Evolutionary conservation across 2,888 invertebrate genomes (phyloP).

Genomic region (Trissolcus japonicus): DNA sequence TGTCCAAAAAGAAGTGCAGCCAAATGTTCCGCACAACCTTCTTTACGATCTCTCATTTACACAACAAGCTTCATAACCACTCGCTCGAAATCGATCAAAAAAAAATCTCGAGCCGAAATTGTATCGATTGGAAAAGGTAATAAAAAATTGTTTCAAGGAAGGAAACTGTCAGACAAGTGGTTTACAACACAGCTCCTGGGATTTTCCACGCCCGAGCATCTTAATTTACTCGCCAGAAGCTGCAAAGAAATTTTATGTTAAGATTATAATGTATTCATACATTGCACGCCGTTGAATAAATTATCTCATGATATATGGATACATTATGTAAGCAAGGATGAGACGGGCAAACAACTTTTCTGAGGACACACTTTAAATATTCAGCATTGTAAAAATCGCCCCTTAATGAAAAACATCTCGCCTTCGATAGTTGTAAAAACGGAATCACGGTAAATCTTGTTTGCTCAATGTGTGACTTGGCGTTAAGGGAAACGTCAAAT

Average conservation of each 20-base stretch:
- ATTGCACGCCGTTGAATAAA: constrained; percentile 41
- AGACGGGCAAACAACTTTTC: constrained; percentile 26
- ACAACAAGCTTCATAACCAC: constrained; percentile 67
- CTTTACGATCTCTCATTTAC: constrained; percentile 73
- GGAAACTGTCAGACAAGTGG: not conserved
- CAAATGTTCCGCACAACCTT: constrained; percentile 64
- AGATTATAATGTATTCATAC: constrained; percentile 53
- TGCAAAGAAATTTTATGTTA: constrained; percentile 45
- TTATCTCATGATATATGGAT: constrained; percentile 44
- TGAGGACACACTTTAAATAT: constrained; percentile 36
- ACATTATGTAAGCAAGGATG: constrained; percentile 34
- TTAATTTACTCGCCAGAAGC: constrained; percentile 53
- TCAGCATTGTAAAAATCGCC: constrained; percentile 22
- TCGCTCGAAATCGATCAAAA: constrained; percentile 57
- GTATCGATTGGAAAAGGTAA: too few relatives aligned
- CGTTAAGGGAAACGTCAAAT: not conserved
- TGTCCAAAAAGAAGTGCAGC: constrained; percentile 67
- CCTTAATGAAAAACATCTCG: too few relatives aligned
- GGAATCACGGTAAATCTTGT: too few relatives aligned
- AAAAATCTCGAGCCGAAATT: too few relatives aligned
- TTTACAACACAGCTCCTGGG: constrained; percentile 24
- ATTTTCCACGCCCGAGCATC: constrained; percentile 46
- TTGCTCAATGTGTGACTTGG: too few relatives aligned
- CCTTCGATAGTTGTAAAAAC: too few relatives aligned
- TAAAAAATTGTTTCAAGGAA: too few relatives aligned